Percentiles rank a stretch among this genome's conserved stretches.
phyloP scores from a whole-genome alignment of 2,888 invertebrate species.

The Ichneumon xanthorius region DNA sequence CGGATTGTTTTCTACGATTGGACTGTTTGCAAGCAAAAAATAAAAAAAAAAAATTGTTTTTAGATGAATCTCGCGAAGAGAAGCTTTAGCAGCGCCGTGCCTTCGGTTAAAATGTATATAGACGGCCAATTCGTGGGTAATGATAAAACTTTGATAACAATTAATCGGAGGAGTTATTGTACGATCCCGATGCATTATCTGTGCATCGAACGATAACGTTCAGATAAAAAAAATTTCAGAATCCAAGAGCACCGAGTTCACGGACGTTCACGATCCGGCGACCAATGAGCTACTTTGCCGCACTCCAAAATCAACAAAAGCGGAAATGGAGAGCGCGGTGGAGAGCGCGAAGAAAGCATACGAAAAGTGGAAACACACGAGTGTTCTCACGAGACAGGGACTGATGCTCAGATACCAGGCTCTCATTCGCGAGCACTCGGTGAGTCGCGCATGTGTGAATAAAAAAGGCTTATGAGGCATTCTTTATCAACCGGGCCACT shows the following conservation, averaged over 20 bases:
- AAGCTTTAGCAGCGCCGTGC: slow-evolving; percentile 87
- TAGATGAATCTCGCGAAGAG: slow-evolving; percentile 72
- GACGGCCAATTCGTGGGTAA: slow-evolving; percentile 93
- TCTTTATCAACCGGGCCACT: no score
- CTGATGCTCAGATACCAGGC: slow-evolving; percentile 92
- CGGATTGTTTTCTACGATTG: background rate
- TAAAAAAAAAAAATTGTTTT: slow-evolving; percentile 40
- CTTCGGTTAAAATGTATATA: slow-evolving; percentile 97
- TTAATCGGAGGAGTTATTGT: slow-evolving; percentile 8
- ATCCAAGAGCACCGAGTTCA: slow-evolving; percentile 96
- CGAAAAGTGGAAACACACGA: slow-evolving; percentile 95
- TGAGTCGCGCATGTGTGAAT: slow-evolving; percentile 77
- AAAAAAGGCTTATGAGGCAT: background rate
- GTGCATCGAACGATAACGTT: background rate
- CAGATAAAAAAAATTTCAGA: slow-evolving; percentile 86
- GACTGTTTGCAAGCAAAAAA: background rate
- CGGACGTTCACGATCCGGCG: slow-evolving; percentile 98
- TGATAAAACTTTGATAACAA: slow-evolving; percentile 57
- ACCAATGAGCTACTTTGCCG: slow-evolving; percentile 92
- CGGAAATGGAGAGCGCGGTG: slow-evolving; percentile 96
- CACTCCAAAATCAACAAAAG: slow-evolving; percentile 95
- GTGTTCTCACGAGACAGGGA: slow-evolving; percentile 96
- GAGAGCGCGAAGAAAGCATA: slow-evolving; percentile 92
- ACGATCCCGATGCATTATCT: no score
- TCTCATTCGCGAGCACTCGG: slow-evolving; percentile 81